Conservation (phyloP, 2,888 invertebrate species). For the Epinotia demarniana region DNA sequence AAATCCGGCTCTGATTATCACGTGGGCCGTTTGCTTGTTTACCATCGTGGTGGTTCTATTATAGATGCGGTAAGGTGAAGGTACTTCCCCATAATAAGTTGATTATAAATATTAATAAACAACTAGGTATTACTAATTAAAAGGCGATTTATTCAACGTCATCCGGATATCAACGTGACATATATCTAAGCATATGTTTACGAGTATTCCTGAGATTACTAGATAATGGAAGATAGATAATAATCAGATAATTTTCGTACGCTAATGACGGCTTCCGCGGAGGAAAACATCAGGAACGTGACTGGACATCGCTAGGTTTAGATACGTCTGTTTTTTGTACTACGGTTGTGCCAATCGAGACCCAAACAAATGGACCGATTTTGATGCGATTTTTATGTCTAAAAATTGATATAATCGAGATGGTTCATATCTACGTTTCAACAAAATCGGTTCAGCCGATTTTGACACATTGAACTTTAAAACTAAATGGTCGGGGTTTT, state of each 20-base stretch:
- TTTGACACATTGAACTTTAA: too few species aligned
- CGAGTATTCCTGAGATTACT: not conserved
- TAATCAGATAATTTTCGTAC: constrained; percentile 36
- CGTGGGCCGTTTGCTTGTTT: too few species aligned
- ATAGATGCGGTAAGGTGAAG: not conserved
- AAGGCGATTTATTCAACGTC: not conserved
- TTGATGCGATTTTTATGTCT: too few species aligned
- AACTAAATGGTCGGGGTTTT: too few species aligned
- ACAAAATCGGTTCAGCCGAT: too few species aligned
- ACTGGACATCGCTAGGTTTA: not conserved
- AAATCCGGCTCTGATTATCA: too few species aligned
- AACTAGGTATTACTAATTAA: constrained; percentile 1
- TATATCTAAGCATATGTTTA: not conserved
- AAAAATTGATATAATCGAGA: too few species aligned
- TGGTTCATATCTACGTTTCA: too few species aligned
- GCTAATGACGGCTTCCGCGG: constrained; percentile 28
- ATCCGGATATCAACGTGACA: not conserved
- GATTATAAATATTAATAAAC: not conserved
- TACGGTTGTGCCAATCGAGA: too few species aligned
- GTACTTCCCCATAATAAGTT: not conserved
- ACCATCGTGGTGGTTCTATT: not conserved
- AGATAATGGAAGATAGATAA: constrained; percentile 27
- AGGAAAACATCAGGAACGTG: constrained; percentile 32
- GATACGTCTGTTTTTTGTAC: not conserved
- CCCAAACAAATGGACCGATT: too few species aligned